Conservation (phyloP, 1,140 invertebrate genomes). For the Anadara kagoshimensis region DNA sequence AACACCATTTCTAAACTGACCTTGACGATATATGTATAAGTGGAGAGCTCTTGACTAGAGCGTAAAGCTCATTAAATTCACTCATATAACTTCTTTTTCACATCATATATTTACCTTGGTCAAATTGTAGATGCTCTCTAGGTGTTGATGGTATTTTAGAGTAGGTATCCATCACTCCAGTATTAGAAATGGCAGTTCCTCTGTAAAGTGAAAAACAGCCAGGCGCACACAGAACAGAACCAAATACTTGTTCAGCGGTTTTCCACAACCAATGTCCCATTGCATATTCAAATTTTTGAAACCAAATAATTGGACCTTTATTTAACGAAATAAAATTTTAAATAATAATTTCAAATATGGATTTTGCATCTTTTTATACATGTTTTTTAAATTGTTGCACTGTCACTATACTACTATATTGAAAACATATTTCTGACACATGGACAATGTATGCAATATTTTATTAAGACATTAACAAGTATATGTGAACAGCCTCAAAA, state of each 20-base stretch:
- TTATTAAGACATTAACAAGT: too few species aligned
- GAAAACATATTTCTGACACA: too few species aligned
- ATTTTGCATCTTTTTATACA: too few species aligned
- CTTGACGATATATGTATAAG: neutral
- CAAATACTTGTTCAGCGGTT: conserved; percentile 64
- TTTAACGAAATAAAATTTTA: too few species aligned
- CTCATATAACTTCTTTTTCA: neutral
- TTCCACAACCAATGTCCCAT: conserved; percentile 68
- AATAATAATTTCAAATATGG: too few species aligned
- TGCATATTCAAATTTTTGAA: conserved; percentile 69
- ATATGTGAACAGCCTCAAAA: too few species aligned
- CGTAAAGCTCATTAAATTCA: conserved; percentile 37
- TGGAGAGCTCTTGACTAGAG: neutral
- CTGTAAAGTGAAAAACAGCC: conserved; percentile 69
- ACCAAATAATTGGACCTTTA: conserved; percentile 66
- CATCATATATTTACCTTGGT: conserved; percentile 74
- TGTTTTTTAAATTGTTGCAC: too few species aligned
- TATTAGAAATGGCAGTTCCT: conserved; percentile 62
- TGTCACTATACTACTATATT: too few species aligned
- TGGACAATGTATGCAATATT: too few species aligned
- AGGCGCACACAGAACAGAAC: conserved; percentile 65
- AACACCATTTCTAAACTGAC: too few species aligned
- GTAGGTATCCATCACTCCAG: conserved; percentile 61
- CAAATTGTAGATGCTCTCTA: conserved; percentile 78
- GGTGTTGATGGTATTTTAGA: conserved; percentile 76